A percentile compares a stretch with the other conserved stretches of the same genome.
Evolutionary conservation across 2,888 invertebrate species (phyloP).

Genomic region (Oligia fasciuncula): DNA sequence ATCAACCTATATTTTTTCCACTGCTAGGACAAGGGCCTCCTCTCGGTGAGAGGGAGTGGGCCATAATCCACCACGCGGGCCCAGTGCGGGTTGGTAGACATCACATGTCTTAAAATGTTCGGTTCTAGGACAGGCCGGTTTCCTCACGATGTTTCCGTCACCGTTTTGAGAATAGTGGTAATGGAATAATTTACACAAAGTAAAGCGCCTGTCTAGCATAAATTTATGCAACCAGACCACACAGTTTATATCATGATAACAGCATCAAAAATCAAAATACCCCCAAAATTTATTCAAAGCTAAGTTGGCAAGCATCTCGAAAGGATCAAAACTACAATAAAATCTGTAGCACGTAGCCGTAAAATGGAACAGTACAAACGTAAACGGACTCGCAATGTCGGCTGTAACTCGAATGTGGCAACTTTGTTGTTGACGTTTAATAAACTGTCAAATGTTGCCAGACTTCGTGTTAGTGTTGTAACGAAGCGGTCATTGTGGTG

Average conservation of each 20-base stretch:
- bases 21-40: too few species aligned
- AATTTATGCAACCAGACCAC: background rate
- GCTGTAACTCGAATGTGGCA: constrained; percentile 45
- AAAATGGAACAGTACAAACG: constrained; percentile 48
- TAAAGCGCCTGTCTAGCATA: background rate
- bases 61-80: too few species aligned
- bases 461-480: constrained; percentile 15
- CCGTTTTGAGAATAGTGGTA: background rate
- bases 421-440: constrained; percentile 57
- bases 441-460: constrained; percentile 56
- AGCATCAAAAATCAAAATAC: constrained; percentile 12
- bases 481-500: constrained; percentile 21
- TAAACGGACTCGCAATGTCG: constrained; percentile 47
- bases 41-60: too few species aligned
- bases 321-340: constrained; percentile 58
- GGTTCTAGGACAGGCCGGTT: background rate
- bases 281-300: constrained; percentile 29
- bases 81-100: too few species aligned
- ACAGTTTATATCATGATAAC: background rate
- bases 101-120: too few species aligned
- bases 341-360: constrained; percentile 47
- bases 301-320: constrained; percentile 23
- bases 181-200: background rate
- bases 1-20: too few species aligned
- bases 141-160: background rate